phyloP scores from a whole-genome alignment of 1,140 invertebrate genomes.

The Atta colombica region DNA sequence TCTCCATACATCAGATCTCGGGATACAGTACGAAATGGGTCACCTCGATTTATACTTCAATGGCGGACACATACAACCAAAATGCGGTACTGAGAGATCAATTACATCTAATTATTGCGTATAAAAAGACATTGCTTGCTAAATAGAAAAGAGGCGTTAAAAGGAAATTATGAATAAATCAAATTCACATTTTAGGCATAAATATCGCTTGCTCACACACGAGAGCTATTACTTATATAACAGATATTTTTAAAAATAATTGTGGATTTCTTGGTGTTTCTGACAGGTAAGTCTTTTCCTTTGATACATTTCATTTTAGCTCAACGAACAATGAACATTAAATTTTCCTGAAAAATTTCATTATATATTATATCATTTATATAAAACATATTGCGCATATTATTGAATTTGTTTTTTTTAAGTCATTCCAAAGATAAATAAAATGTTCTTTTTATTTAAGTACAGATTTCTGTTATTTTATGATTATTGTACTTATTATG shows the following conservation, averaged over 20 bases:
- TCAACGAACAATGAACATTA: not conserved
- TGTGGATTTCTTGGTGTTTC: not conserved
- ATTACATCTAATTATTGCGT: not conserved
- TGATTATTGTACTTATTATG: not conserved
- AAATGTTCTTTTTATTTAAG: not conserved
- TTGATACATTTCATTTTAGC: not conserved
- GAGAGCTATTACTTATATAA: not conserved
- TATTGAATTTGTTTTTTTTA: not conserved
- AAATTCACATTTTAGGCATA: conserved; percentile 7
- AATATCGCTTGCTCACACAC: conserved; percentile 15
- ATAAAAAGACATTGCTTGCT: not conserved
- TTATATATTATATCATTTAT: conserved; percentile 27
- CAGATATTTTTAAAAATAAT: not conserved
- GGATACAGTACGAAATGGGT: conserved; percentile 1
- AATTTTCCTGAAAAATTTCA: not conserved
- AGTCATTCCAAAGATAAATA: not conserved
- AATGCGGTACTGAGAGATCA: conserved; percentile 41
- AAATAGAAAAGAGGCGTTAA: not conserved
- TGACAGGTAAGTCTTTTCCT: not conserved
- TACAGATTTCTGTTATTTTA: not conserved
- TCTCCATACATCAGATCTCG: conserved; percentile 36
- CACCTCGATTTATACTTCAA: not conserved
- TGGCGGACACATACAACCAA: conserved; percentile 21
- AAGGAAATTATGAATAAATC: not conserved
- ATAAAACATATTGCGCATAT: not conserved